Base-by-base conservation (phyloP, 2,797 vertebrate species). In the Esox masquinongy region DNA sequence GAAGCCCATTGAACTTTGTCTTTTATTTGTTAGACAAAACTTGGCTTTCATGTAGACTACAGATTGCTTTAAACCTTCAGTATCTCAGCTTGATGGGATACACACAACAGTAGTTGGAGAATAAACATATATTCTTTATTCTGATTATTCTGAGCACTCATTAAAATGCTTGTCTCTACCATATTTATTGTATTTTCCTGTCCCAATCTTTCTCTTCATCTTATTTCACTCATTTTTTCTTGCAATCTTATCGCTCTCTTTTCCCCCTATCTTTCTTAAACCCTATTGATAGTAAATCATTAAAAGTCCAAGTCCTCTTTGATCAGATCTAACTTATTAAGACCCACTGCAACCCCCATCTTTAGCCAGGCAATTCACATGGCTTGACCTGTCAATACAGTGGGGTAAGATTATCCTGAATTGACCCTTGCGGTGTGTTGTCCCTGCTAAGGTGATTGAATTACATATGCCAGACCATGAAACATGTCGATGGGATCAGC, bases 161-260 rank as follows among this genome's bases (percentile, higher is more conserved):
- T 11, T 47, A 11, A 47, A 47, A 47, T 12, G n/a, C 17, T 7
- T 24, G 9, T 59, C 56, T 24, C 22, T 26, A 22, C 56, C 22
- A 24, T 24, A 61, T 63, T 29, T 47, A 43, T 19, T n/a, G 22
- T 47, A 39, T 22, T 12, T 68, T 36, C n/a, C 22, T 47, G 34
- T 69, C 39, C 14, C n/a, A 43, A n/a, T 24, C 31, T 74, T 63
- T 80, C 78, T 76, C 73, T 77, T 63, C 81, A 17, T 29, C 59
- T 70, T 47, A 43, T 24, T 70, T 72, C 67, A 74, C 75, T 39
- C 2, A 6, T 39, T 16, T 22, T 29, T 9, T 15, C 61, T 26
- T 83, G 82, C 92, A 59, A 68, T 70, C 74, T 66, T 11, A 56
- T 70, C 69, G 66, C 16, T 70, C 39, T 70, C 68, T 53, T 56